These are phyloP conservation scores for Enteromius treurensis DNA, from an alignment of 2,797 vertebrate species.

Conservation along the genomic window DNA sequence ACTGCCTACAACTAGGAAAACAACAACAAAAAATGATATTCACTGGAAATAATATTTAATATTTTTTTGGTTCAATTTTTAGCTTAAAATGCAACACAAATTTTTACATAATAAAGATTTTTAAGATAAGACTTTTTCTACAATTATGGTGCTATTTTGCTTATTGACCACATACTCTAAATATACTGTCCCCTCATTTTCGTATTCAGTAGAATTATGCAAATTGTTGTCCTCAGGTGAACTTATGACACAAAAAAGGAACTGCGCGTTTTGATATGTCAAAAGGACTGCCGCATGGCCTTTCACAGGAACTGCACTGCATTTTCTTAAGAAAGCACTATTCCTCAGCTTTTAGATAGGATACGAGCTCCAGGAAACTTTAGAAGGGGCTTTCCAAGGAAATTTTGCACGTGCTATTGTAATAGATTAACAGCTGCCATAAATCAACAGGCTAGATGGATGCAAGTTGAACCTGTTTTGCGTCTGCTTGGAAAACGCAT, in stretches of 20 bases:
- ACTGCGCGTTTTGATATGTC: neutral
- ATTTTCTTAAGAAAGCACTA: neutral
- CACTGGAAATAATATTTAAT: neutral
- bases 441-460: conserved; percentile 10
- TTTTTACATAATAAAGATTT: neutral
- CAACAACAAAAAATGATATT: no score
- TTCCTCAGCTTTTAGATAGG: neutral
- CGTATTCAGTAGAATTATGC: neutral
- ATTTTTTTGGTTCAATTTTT: neutral
- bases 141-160: neutral
- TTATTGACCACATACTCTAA: neutral
- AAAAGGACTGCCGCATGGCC: neutral
- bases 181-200: neutral
- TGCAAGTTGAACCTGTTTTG: neutral
- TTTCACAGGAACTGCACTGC: conserved; percentile 17
- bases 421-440: neutral
- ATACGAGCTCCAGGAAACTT: neutral
- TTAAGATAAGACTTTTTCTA: neutral
- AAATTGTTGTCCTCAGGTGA: neutral
- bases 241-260: neutral
- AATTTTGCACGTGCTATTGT: neutral
- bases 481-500: neutral
- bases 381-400: neutral
- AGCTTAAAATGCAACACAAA: neutral
- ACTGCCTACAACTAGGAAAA: no score